Conservation (phyloP, 2,797 vertebrate species). For the Cirrhinus mrigala region DNA sequence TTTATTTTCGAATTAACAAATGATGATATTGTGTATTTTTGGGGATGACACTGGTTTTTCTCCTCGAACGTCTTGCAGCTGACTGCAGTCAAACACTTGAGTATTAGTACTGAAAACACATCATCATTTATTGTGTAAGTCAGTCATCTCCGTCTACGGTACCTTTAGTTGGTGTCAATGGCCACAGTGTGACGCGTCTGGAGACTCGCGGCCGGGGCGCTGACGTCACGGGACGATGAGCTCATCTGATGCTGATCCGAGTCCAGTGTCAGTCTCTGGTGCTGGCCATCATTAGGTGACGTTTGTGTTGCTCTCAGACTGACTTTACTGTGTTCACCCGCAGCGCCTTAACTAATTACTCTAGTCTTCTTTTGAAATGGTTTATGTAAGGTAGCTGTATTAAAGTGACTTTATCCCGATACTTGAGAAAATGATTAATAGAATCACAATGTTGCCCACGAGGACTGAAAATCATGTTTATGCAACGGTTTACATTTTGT, state of each 20-base stretch:
- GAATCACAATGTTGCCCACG: neutral
- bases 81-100: neutral
- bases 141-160: too few relatives aligned
- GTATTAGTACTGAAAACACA: neutral
- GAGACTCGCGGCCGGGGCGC: neutral
- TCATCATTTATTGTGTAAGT: too few relatives aligned
- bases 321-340: too few relatives aligned
- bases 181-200: constrained; percentile 6
- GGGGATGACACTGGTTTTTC: neutral
- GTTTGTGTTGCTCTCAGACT: neutral
- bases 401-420: neutral
- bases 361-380: neutral
- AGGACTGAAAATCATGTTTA: constrained; percentile 10
- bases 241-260: constrained; percentile 50
- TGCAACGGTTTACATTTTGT: constrained; percentile 20
- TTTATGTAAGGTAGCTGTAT: neutral
- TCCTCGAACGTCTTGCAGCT: too few relatives aligned
- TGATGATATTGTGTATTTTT: neutral
- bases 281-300: neutral
- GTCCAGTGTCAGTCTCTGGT: neutral
- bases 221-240: constrained; percentile 64
- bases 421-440: neutral
- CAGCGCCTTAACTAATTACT: neutral
- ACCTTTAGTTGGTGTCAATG: neutral
- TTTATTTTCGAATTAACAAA: neutral